These are phyloP conservation scores for Podarcis lilfordi DNA, from an alignment of 2,797 vertebrate genomes.

Conservation along the genomic window DNA sequence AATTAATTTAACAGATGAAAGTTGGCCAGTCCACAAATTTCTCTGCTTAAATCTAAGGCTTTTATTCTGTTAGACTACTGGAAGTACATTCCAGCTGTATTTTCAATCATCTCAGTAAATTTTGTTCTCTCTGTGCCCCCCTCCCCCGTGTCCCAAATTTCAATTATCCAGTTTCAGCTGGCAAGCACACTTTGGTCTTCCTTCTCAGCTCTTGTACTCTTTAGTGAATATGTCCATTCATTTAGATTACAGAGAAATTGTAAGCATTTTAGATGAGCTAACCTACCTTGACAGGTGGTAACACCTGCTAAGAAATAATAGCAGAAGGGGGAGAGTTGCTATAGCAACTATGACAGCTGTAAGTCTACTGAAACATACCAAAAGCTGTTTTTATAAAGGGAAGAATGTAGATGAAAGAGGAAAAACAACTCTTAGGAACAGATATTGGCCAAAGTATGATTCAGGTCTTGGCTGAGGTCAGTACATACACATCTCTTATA, in stretches of 20 bases:
- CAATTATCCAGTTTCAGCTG: slow-evolving; percentile 3
- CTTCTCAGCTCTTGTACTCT: background rate
- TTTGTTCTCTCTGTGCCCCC: background rate
- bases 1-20: slow-evolving; percentile 14
- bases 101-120: slow-evolving; percentile 25
- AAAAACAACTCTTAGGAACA: background rate
- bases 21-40: background rate
- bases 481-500: background rate
- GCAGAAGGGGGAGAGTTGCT: background rate
- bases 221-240: background rate
- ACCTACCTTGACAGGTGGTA: slow-evolving; percentile 1
- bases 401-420: background rate
- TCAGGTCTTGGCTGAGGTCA: background rate
- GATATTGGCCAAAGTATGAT: background rate
- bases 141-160: background rate
- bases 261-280: background rate
- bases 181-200: background rate
- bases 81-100: background rate
- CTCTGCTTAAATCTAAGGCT: slow-evolving; percentile 10
- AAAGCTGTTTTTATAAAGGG: background rate
- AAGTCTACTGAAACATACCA: background rate
- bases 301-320: background rate
- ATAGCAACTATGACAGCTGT: background rate
- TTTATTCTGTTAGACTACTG: slow-evolving; percentile 1
- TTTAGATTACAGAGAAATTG: background rate